A percentile compares a stretch with the other conserved stretches of the same genome.
Conservation (phyloP, 2,113 vertebrate species). For the Bubo scandiacus region DNA sequence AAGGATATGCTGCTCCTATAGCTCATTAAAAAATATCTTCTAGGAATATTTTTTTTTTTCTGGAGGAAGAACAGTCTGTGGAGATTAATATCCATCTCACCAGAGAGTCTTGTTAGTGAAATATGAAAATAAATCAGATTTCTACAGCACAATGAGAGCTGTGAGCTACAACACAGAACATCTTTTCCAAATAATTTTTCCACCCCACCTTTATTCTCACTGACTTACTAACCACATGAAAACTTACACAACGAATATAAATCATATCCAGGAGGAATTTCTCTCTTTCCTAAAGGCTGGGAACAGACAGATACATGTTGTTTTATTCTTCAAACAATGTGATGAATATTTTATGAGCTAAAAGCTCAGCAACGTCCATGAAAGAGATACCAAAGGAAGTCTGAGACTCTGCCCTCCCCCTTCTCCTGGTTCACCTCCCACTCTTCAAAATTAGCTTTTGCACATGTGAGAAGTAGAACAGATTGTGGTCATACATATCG, state of each 20-base stretch:
- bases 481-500: not conserved
- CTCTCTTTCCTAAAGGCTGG: constrained; percentile 11
- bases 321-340: constrained; percentile 67
- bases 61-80: not conserved
- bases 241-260: constrained; percentile 46
- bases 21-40: constrained; percentile 60
- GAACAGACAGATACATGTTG: constrained; percentile 1
- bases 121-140: constrained; percentile 59
- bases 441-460: constrained; percentile 8
- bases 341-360: constrained; percentile 64
- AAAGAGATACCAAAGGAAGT: constrained; percentile 16
- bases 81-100: constrained; percentile 59
- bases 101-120: constrained; percentile 37
- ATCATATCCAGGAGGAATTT: constrained; percentile 54
- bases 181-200: constrained; percentile 31
- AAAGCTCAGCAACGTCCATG: constrained; percentile 29
- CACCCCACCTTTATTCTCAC: not conserved
- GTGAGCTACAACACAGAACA: constrained; percentile 36
- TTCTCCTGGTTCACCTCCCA: not conserved
- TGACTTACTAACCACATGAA: constrained; percentile 36
- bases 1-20: not conserved
- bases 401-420: not conserved
- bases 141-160: not conserved
- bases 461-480: not conserved
- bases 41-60: not conserved